phyloP scores from a whole-genome alignment of 35 echinoderm and acorn worm species.

The Ptychodera flava region DNA sequence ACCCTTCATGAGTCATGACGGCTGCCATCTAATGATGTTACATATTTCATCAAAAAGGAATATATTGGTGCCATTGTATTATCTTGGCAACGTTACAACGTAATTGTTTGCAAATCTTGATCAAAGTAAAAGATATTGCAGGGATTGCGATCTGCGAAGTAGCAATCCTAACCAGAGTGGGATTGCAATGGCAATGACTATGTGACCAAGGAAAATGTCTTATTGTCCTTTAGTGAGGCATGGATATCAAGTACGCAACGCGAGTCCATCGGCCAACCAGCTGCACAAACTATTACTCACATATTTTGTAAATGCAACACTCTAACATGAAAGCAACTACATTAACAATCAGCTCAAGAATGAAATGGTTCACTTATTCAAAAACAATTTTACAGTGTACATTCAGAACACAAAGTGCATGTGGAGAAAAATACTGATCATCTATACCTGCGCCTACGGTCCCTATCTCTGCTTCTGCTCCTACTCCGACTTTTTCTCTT shows the following conservation, averaged over 20 bases:
- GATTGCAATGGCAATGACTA: no score
- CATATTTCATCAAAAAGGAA: no score
- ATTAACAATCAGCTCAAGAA: neutral
- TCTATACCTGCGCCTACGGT: constrained; percentile 33
- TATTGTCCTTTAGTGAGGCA: neutral
- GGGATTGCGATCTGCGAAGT: no score
- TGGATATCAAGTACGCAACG: constrained; percentile 6
- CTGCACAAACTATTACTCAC: neutral
- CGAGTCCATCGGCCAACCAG: neutral
- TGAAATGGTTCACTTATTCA: neutral
- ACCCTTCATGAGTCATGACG: neutral
- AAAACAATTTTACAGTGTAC: neutral
- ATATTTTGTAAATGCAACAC: neutral
- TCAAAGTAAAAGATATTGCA: no score
- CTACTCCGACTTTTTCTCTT: constrained; percentile 3
- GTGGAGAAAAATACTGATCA: constrained; percentile 8
- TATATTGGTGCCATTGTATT: no score
- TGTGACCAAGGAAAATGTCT: no score
- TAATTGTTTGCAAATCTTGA: no score
- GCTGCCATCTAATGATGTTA: no score
- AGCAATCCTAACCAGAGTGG: no score
- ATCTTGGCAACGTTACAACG: no score
- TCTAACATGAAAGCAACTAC: constrained; percentile 2
- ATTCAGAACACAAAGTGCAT: neutral
- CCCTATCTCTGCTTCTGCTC: constrained; percentile 38